Percentiles rank a stretch among this genome's conserved stretches.
phyloP scores from a whole-genome alignment of 1,140 invertebrate genomes.

The Tenebrio molitor region DNA sequence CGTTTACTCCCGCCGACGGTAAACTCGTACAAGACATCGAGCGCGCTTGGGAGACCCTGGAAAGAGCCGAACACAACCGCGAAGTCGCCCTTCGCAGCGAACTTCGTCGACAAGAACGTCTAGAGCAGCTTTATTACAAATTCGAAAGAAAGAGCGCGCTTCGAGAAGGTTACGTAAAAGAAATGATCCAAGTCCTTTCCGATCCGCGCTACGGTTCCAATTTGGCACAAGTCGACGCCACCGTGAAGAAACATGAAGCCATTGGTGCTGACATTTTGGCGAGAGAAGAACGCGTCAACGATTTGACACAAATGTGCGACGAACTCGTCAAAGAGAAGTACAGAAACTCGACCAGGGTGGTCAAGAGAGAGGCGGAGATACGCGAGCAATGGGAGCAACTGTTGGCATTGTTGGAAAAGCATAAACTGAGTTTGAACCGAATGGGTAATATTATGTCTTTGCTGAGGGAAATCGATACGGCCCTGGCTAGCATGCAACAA shows the following conservation, averaged over 20 bases:
- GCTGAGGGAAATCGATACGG: constrained; percentile 93
- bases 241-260: constrained; percentile 98
- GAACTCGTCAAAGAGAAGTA: constrained; percentile 94
- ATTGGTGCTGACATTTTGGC: constrained; percentile 97
- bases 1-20: constrained; percentile 92
- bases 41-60: constrained; percentile 91
- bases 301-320: constrained; percentile 91
- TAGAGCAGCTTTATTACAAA: constrained; percentile 96
- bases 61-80: constrained; percentile 94
- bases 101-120: constrained; percentile 90
- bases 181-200: constrained; percentile 97
- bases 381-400: constrained; percentile 90
- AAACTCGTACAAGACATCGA: constrained; percentile 94
- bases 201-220: constrained; percentile 94
- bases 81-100: constrained; percentile 95
- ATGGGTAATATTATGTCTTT: constrained; percentile 86
- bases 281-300: constrained; percentile 93
- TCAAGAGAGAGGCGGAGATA: constrained; percentile 87
- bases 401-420: constrained; percentile 86
- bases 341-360: constrained; percentile 88
- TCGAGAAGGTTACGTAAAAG: constrained; percentile 94
- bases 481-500: constrained; percentile 85
- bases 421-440: constrained; percentile 83
- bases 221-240: constrained; percentile 94
- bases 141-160: constrained; percentile 96